A percentile compares a stretch with the other conserved stretches of the same genome.
Evolutionary conservation across 2,113 vertebrate species (phyloP).

Genomic region (Aythya baeri): DNA sequence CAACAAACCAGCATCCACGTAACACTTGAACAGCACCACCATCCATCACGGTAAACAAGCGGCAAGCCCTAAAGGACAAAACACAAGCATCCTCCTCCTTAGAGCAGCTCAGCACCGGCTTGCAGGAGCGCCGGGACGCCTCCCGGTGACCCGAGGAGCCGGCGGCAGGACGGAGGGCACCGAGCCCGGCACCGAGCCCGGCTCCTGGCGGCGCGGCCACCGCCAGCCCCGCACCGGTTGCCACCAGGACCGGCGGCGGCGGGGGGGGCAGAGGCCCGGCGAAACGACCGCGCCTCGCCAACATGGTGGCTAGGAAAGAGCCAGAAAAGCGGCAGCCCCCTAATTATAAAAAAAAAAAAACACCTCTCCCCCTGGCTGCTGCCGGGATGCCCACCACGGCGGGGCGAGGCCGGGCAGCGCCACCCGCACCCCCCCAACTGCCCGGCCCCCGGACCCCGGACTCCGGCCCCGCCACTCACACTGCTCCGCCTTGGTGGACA

Average conservation of each 20-base stretch:
- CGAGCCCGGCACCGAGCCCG: no score
- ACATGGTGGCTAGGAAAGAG: neutral
- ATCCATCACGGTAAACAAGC: neutral
- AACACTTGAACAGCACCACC: neutral
- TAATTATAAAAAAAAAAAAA: no score
- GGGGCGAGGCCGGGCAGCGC: neutral
- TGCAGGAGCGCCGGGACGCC: neutral
- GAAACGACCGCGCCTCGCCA: accelerated
- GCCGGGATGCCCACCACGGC: neutral
- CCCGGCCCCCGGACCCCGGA: neutral
- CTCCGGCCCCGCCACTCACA: slow-evolving; percentile 84
- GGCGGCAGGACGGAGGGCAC: neutral
- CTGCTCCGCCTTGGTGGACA: slow-evolving; percentile 98
- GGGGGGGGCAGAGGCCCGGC: neutral
- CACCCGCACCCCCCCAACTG: neutral
- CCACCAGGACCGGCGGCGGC: neutral
- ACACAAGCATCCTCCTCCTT: neutral
- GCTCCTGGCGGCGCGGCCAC: no score
- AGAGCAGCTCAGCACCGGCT: neutral
- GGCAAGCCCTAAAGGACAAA: neutral
- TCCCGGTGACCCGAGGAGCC: neutral
- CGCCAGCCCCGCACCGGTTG: neutral
- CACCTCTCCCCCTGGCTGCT: slow-evolving; percentile 31
- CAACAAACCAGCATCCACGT: neutral
- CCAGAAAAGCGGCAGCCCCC: neutral